Percentiles rank a stretch among this genome's conserved stretches.
These are phyloP conservation scores for Neogobius melanostomus DNA, from an alignment of 2,113 vertebrate species.

Conservation along the genomic window DNA sequence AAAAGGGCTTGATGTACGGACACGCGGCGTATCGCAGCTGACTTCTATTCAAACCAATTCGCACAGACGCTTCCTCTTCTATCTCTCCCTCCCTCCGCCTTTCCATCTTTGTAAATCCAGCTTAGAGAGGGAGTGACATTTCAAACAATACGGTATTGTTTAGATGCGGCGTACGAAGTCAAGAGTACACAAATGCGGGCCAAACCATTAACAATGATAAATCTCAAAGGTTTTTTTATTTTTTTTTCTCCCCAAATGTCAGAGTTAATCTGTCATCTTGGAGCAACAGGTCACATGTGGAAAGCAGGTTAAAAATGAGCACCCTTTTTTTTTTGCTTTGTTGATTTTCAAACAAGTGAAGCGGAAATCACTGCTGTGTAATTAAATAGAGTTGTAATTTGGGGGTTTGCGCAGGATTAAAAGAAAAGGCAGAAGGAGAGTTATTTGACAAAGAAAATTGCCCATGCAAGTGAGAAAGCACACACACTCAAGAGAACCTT, in stretches of 20 bases:
- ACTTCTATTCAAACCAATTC: conserved; percentile 15
- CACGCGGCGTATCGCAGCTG: conserved; percentile 2
- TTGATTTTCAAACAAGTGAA: not conserved
- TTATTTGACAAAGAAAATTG: conserved; percentile 2
- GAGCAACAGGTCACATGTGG: conserved; percentile 42
- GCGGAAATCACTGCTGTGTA: not conserved
- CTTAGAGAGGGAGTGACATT: conserved; percentile 55
- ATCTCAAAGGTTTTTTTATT: conserved; percentile 13
- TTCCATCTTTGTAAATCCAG: conserved; percentile 4
- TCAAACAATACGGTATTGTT: conserved; percentile 65
- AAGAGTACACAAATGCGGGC: conserved; percentile 38
- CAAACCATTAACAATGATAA: conserved; percentile 15
- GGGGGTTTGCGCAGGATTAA: conserved; percentile 1
- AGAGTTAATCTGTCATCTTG: conserved; percentile 31
- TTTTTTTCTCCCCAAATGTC: conserved; percentile 51
- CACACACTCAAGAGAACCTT: not conserved
- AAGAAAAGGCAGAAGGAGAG: not conserved
- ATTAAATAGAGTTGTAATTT: not conserved
- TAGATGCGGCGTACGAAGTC: conserved; percentile 38
- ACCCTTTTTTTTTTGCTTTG: conserved; percentile 2
- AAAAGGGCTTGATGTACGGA: conserved; percentile 29
- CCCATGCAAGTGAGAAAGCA: not conserved
- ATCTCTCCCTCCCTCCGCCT: conserved; percentile 10
- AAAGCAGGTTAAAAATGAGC: not conserved
- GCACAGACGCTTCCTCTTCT: conserved; percentile 26